Conservation (phyloP, 2,888 invertebrate species). For the Calameuta filiformis region DNA sequence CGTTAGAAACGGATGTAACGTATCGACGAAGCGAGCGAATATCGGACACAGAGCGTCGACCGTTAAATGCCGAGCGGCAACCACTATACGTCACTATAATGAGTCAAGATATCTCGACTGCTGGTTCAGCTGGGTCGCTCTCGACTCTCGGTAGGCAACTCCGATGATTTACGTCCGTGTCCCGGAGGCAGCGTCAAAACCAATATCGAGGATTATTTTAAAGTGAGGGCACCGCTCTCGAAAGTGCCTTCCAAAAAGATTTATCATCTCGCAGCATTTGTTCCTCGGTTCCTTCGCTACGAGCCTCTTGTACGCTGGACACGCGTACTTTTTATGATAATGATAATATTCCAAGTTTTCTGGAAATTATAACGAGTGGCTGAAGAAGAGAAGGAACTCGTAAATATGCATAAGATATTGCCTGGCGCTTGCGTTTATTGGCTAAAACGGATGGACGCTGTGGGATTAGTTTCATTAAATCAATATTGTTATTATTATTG, state of each 20-base stretch:
- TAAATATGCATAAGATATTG: no score
- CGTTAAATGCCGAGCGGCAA: slow-evolving; percentile 22
- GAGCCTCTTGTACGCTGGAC: no score
- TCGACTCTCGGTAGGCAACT: slow-evolving; percentile 32
- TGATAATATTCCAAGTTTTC: no score
- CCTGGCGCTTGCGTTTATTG: no score
- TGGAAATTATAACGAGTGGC: no score
- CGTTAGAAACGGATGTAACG: no score
- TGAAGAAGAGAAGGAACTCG: no score
- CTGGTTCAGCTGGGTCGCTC: slow-evolving; percentile 28
- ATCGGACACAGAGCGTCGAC: neutral
- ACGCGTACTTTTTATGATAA: slow-evolving; percentile 5
- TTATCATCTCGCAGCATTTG: slow-evolving; percentile 11
- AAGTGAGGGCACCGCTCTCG: slow-evolving; percentile 22
- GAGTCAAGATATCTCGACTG: slow-evolving; percentile 43
- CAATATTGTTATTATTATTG: no score
- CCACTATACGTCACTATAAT: slow-evolving; percentile 59
- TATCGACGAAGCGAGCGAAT: no score
- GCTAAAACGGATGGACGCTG: no score
- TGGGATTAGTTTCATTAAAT: no score
- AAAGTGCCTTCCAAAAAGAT: slow-evolving; percentile 7
- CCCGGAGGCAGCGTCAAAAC: slow-evolving; percentile 53
- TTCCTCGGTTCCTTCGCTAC: no score
- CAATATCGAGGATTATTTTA: slow-evolving; percentile 53
- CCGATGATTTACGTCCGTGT: slow-evolving; percentile 52